phyloP scores from a whole-genome alignment of 2,797 vertebrate species.

The Brachyalestes nurse region DNA sequence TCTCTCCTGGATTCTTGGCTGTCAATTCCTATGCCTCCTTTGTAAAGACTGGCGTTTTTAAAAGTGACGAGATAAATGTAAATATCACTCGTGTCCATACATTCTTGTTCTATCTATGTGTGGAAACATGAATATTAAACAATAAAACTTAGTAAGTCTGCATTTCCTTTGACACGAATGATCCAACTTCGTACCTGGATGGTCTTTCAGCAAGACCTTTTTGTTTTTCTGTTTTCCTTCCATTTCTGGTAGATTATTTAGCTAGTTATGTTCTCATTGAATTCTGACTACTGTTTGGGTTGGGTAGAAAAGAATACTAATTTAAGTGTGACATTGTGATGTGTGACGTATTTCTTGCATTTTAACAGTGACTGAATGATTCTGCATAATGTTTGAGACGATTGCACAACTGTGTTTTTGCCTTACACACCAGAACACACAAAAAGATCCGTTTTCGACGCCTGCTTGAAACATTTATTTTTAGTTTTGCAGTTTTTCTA shows the following conservation, averaged over 20 bases:
- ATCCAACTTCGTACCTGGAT: slow-evolving; percentile 52
- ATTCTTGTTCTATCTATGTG: slow-evolving; percentile 75
- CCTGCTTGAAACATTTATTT: not conserved
- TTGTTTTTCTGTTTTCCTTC: slow-evolving; percentile 49
- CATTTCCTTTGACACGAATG: slow-evolving; percentile 60
- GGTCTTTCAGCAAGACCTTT: slow-evolving; percentile 15
- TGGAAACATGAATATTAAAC: slow-evolving; percentile 77
- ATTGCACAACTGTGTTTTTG: slow-evolving; percentile 30
- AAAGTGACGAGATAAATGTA: slow-evolving; percentile 64
- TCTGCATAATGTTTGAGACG: slow-evolving; percentile 2
- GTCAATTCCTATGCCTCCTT: slow-evolving; percentile 73
- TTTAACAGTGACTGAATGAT: slow-evolving; percentile 18
- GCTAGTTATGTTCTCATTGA: not conserved
- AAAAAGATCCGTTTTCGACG: not conserved
- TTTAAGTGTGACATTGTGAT: slow-evolving; percentile 44
- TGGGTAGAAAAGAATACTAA: slow-evolving; percentile 51
- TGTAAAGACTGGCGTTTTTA: slow-evolving; percentile 75
- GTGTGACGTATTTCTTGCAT: slow-evolving; percentile 45
- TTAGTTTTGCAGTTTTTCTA: not conserved
- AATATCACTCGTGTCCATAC: slow-evolving; percentile 77
- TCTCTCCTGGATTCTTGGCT: slow-evolving; percentile 67
- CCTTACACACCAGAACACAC: slow-evolving; percentile 11
- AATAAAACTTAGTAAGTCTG: slow-evolving; percentile 62
- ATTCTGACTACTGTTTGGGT: slow-evolving; percentile 66
- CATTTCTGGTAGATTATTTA: slow-evolving; percentile 47